Percentiles rank a stretch among this genome's conserved stretches.
Conservation (phyloP, 2,797 vertebrate species). For the Sebastes taczanowskii region DNA sequence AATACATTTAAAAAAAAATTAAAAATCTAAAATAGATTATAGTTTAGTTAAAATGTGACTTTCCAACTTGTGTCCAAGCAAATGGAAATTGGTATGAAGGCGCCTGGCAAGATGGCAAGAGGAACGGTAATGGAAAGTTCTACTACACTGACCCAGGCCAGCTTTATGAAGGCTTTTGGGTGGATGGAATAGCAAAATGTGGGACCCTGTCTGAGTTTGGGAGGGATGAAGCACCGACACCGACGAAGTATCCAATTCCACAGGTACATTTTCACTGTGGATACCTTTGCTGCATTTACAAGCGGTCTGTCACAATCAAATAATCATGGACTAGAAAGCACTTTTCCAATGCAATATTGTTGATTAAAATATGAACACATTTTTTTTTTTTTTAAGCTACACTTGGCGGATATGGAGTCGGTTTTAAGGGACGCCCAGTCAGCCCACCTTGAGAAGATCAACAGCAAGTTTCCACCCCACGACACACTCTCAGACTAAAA, state of each 20-base stretch:
- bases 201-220: conserved; percentile 87
- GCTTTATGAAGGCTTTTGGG: conserved; percentile 91
- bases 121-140: conserved; percentile 86
- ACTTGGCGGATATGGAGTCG: conserved; percentile 80
- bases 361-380: conserved; percentile 1
- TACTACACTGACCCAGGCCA: conserved; percentile 86
- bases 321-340: not conserved
- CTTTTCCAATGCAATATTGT: not conserved
- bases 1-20: not conserved
- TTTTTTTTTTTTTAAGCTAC: conserved; percentile 76
- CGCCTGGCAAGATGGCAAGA: conserved; percentile 88
- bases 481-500: not conserved
- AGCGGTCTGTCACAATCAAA: not conserved
- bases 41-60: not conserved
- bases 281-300: not conserved
- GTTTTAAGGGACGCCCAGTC: conserved; percentile 84
- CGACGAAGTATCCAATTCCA: conserved; percentile 87
- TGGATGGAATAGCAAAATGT: conserved; percentile 85
- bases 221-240: conserved; percentile 76
- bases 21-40: not conserved
- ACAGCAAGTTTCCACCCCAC: conserved; percentile 6
- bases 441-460: conserved; percentile 41
- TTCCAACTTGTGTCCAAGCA: conserved; percentile 72
- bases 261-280: conserved; percentile 78
- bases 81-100: conserved; percentile 91